These are phyloP conservation scores for Orthonyx spaldingii DNA, from an alignment of 2,113 vertebrate genomes.

Conservation along the genomic window DNA sequence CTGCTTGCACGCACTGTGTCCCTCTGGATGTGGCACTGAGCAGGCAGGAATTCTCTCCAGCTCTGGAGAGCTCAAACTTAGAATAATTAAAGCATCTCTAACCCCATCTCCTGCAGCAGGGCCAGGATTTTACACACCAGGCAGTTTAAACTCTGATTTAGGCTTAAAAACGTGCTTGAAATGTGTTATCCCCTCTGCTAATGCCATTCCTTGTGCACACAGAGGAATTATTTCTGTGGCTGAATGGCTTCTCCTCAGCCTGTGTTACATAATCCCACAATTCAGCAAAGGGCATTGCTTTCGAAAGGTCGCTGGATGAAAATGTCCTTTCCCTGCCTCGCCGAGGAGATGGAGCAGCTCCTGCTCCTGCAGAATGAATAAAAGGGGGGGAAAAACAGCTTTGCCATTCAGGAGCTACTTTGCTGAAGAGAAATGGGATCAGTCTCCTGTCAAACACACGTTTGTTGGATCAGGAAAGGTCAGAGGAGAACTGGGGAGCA, in stretches of 20 bases:
- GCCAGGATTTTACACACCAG: neutral
- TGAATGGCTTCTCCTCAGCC: neutral
- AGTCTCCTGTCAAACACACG: neutral
- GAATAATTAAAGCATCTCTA: neutral
- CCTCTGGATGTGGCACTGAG: neutral
- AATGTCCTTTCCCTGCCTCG: neutral
- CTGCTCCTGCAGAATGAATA: neutral
- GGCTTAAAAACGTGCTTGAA: neutral
- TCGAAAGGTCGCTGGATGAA: neutral
- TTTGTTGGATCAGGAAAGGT: neutral
- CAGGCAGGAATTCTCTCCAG: neutral
- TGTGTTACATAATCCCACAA: neutral
- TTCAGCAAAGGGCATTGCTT: conserved; percentile 5
- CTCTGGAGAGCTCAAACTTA: neutral
- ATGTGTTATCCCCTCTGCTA: neutral
- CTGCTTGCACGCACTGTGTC: fast-evolving
- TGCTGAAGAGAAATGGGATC: neutral
- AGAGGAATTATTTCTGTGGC: neutral
- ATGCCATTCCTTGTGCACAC: neutral
- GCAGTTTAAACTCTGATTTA: neutral
- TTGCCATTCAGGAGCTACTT: neutral
- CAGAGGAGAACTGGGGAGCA: neutral
- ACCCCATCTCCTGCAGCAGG: neutral
- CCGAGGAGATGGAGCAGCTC: neutral
- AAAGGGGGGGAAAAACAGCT: neutral